Conservation (phyloP, 2,797 vertebrate genomes). For the Calcarius lapponicus region DNA sequence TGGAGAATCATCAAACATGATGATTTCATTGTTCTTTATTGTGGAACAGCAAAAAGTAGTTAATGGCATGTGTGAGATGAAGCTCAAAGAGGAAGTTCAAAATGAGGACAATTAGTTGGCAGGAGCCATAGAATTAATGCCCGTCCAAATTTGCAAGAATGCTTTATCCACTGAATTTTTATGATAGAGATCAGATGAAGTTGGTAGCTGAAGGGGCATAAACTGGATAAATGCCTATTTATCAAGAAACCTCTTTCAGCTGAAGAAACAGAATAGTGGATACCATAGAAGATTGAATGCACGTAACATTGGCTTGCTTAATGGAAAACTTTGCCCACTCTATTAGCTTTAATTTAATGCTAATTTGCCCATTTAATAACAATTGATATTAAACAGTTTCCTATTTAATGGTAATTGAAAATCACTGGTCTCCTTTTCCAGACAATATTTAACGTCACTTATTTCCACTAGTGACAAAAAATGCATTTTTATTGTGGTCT, state of each 20-base stretch:
- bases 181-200: background rate
- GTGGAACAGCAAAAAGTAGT: background rate
- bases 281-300: background rate
- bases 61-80: background rate
- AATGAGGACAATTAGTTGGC: background rate
- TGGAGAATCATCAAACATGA: background rate
- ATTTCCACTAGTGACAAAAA: background rate
- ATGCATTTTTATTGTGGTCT: background rate
- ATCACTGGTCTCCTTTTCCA: conserved; percentile 42
- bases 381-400: conserved; percentile 52
- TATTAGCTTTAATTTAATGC: background rate
- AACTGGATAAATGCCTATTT: background rate
- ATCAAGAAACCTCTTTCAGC: background rate
- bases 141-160: background rate
- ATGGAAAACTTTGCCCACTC: conserved; percentile 12
- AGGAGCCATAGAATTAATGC: background rate
- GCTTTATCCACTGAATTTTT: background rate
- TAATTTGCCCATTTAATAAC: background rate
- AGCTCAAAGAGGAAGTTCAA: background rate
- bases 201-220: background rate
- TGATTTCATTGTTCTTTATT: background rate
- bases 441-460: conserved; percentile 25
- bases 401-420: conserved; percentile 66
- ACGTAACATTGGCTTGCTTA: conserved; percentile 26
- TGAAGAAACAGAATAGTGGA: background rate